phyloP scores from a whole-genome alignment of 1,140 invertebrate species.

The Metaphire vulgaris region DNA sequence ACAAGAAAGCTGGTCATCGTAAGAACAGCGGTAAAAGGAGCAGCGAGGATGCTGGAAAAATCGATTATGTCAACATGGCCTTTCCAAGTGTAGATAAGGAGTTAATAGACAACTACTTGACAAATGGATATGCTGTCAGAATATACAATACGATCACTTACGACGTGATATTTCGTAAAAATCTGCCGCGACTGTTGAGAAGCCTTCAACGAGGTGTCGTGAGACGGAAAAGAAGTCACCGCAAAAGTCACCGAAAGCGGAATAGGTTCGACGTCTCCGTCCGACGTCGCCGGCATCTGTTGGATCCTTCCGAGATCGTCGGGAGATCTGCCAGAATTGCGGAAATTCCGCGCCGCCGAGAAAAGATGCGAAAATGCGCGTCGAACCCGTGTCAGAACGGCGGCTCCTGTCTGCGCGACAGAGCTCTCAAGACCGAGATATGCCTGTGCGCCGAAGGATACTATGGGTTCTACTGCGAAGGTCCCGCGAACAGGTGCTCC shows the following conservation, averaged over 20 bases:
- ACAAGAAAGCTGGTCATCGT: too few relatives aligned
- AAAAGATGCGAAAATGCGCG: conserved; percentile 1
- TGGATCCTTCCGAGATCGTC: too few relatives aligned
- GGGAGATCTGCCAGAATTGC: too few relatives aligned
- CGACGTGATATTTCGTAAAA: neutral
- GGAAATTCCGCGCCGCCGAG: neutral
- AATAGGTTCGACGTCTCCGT: too few relatives aligned
- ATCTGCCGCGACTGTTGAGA: neutral
- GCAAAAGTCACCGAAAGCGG: neutral
- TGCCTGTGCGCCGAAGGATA: neutral
- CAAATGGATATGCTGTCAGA: neutral
- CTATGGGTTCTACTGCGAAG: neutral
- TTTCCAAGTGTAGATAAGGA: neutral
- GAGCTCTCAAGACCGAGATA: neutral
- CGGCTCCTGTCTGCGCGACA: conserved; percentile 68
- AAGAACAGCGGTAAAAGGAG: too few relatives aligned
- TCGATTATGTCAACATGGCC: neutral
- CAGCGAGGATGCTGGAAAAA: too few relatives aligned
- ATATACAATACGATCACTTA: neutral
- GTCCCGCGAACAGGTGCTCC: neutral
- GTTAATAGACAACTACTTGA: neutral
- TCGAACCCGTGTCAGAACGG: conserved; percentile 77
- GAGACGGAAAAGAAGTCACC: neutral
- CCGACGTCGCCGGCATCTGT: too few relatives aligned
- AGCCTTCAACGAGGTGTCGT: neutral